These are phyloP conservation scores for Chrysopilus asiliformis DNA, from an alignment of 2,888 invertebrate species.

Conservation along the genomic window DNA sequence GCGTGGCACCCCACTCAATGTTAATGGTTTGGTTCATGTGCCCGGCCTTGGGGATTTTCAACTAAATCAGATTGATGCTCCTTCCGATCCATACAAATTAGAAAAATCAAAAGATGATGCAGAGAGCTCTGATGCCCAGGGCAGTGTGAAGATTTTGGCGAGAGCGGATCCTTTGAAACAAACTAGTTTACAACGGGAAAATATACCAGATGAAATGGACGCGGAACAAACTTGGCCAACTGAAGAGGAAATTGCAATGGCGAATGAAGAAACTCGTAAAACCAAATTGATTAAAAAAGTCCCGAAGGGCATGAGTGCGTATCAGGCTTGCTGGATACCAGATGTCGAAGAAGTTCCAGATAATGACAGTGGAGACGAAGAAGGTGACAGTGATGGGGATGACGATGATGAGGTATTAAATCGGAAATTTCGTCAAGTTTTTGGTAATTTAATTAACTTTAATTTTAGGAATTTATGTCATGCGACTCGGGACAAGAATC, in stretches of 20 bases:
- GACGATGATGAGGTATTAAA: slow-evolving; percentile 18
- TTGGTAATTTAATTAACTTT: not conserved
- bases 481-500: slow-evolving; percentile 28
- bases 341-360: slow-evolving; percentile 51
- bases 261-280: slow-evolving; percentile 43
- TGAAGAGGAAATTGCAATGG: slow-evolving; percentile 70
- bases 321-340: slow-evolving; percentile 90
- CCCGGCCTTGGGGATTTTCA: slow-evolving; percentile 91
- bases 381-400: slow-evolving; percentile 36
- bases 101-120: slow-evolving; percentile 38
- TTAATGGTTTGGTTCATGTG: slow-evolving; percentile 80
- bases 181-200: slow-evolving; percentile 64
- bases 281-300: slow-evolving; percentile 63
- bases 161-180: slow-evolving; percentile 54
- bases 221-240: slow-evolving; percentile 97
- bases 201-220: slow-evolving; percentile 79
- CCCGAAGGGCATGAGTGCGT: slow-evolving; percentile 92
- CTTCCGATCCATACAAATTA: slow-evolving; percentile 54
- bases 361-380: slow-evolving; percentile 38
- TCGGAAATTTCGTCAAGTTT: too few species aligned
- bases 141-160: slow-evolving; percentile 34
- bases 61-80: slow-evolving; percentile 63
- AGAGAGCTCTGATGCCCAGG: slow-evolving; percentile 9
- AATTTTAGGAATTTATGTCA: slow-evolving; percentile 30
- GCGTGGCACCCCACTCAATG: slow-evolving; percentile 68